Evolutionary conservation across 2,113 vertebrate species (phyloP).

Genomic region (Poecile atricapillus): DNA sequence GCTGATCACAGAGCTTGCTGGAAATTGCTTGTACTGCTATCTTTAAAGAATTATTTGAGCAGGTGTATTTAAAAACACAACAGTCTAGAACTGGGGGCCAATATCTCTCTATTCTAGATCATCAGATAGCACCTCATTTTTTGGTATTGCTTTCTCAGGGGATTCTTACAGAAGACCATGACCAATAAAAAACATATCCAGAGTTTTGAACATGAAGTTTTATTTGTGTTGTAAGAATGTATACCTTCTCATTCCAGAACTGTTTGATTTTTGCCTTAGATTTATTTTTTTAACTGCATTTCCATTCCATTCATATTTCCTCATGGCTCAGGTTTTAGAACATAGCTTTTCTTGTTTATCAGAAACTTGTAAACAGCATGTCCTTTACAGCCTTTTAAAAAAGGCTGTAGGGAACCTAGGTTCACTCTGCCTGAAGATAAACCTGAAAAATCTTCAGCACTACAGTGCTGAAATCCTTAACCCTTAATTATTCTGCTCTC

Average conservation of each 20-base stretch:
- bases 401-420: not conserved
- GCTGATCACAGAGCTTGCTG: not conserved
- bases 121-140: not conserved
- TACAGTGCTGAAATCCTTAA: slow-evolving; percentile 1
- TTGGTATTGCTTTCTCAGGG: not conserved
- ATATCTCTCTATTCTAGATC: not conserved
- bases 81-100: not conserved
- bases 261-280: not conserved
- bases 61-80: not conserved
- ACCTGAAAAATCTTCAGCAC: not conserved
- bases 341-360: slow-evolving; percentile 5
- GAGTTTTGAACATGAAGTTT: not conserved
- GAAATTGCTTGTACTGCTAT: not conserved
- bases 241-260: not conserved
- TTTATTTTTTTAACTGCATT: not conserved
- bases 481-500: not conserved
- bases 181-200: not conserved
- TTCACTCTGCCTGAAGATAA: slow-evolving; percentile 1
- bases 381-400: slow-evolving; percentile 12
- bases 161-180: not conserved
- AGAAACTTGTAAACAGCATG: not conserved
- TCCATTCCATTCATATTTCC: not conserved
- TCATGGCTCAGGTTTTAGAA: not conserved
- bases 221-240: not conserved
- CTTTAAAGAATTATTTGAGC: not conserved